phyloP scores from a whole-genome alignment of 2,113 vertebrate genomes.

The Bos indicus region DNA sequence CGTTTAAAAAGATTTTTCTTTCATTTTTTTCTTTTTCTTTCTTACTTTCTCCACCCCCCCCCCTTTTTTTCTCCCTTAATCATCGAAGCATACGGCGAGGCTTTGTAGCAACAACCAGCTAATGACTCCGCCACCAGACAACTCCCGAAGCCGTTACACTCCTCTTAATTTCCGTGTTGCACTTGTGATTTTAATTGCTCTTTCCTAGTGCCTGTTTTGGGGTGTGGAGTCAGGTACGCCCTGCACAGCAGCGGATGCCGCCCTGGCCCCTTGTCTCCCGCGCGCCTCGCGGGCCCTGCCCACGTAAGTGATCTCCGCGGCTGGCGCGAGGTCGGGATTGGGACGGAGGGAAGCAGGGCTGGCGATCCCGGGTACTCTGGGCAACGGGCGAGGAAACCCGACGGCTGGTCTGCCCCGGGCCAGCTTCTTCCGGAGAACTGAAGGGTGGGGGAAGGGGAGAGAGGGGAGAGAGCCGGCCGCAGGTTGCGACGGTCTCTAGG shows the following conservation, averaged over 20 bases:
- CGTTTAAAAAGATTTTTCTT: conserved; percentile 52
- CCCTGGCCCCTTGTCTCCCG: conserved; percentile 28
- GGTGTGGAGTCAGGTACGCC: conserved; percentile 13
- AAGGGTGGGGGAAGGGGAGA: background rate
- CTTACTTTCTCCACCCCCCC: background rate
- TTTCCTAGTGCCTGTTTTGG: conserved; percentile 65
- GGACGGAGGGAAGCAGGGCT: background rate
- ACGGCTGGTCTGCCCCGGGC: background rate
- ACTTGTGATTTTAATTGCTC: conserved; percentile 72
- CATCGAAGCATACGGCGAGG: conserved; percentile 46
- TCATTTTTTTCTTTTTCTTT: background rate
- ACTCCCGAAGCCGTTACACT: conserved; percentile 26
- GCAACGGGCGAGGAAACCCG: background rate
- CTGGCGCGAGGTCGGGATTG: background rate
- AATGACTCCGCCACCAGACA: conserved; percentile 53
- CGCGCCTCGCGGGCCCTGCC: conserved; percentile 29
- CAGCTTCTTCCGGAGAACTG: background rate
- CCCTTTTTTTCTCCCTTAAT: background rate
- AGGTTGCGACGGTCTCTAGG: background rate
- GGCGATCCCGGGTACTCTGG: background rate
- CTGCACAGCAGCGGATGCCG: conserved; percentile 14
- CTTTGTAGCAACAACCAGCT: conserved; percentile 59
- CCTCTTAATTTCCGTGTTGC: conserved; percentile 40
- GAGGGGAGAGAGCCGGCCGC: background rate
- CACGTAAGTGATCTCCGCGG: conserved; percentile 70